Base-by-base conservation (phyloP, 2,888 invertebrate genomes). In the Atethmia centrago region DNA sequence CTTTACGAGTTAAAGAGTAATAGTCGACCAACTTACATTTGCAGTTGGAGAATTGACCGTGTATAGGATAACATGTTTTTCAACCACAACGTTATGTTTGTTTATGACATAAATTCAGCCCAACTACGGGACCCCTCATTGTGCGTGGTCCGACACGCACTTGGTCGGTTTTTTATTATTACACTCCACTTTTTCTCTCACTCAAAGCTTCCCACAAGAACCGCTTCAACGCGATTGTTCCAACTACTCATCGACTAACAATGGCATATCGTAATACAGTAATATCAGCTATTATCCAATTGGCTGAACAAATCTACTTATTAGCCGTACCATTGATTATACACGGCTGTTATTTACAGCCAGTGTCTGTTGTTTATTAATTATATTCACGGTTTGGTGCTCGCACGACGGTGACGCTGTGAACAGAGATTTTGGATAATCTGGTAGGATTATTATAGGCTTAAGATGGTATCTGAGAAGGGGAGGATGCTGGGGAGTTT, bases 271-370 rank as follows among this genome's bases (percentile, higher is more conserved):
- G 47, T 73, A 64, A 69, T 58, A 67, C 14, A 80, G 25, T 68
- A 76, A 73, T 76, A 76, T 42, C 74, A 67, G 66, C 68, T 42
- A 86, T 87, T 85, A 87, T 74, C 77, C 74, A 77, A 82, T 85
- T 85, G 73, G 51, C 63, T 56, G 66, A 74, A 85, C 67, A 78
- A 66, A 72, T 63, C 74, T 45, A 67, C 74, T 83, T 79, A 81
- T 77, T 81, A 81, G 25, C 69, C 82, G 69, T 72, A 63, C 59
- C 76, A 85, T 84, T 75, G 80, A 84, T 87, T 86, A 72, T 64
- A 14, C 53, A 51, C 59, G 77, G 49, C n/a, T 65, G 56, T 72
- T 74, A 65, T n/a, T 53, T 19, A 64, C 7, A 55, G 47, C 9
- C 12, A 55, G 21, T 9, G 14, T 56, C 28, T 61, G 59, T 59